These are phyloP conservation scores for Sesia apiformis DNA, from an alignment of 2,888 invertebrate genomes.

Conservation along the genomic window DNA sequence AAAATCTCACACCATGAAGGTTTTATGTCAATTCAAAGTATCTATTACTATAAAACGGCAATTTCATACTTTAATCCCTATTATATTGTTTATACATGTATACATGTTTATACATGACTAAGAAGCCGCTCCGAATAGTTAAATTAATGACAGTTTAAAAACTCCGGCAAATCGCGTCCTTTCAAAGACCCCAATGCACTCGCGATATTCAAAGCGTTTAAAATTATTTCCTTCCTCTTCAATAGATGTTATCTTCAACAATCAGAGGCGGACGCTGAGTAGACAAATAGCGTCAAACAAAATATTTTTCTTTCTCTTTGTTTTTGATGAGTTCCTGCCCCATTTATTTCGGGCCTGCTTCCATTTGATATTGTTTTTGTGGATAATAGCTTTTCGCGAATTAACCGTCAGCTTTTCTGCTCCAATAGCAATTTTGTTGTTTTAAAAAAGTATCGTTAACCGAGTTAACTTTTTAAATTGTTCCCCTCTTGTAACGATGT, in stretches of 20 bases:
- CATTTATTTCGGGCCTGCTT: constrained; percentile 13
- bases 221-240: constrained; percentile 10
- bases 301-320: constrained; percentile 28
- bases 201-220: neutral
- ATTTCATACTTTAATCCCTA: no score
- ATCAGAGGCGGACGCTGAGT: constrained; percentile 18
- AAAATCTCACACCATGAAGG: no score
- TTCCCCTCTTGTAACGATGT: neutral
- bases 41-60: no score
- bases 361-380: constrained; percentile 15
- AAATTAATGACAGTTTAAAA: neutral
- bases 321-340: constrained; percentile 25
- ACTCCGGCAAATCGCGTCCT: neutral
- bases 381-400: constrained; percentile 8
- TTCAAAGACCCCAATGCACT: neutral
- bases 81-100: no score
- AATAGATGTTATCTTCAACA: constrained; percentile 22
- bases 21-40: no score
- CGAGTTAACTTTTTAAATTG: constrained; percentile 1
- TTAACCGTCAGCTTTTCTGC: constrained; percentile 9
- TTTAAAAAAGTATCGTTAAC: constrained; percentile 2
- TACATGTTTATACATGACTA: no score
- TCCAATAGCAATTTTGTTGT: constrained; percentile 6
- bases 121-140: neutral
- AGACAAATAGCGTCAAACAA: constrained; percentile 27